phyloP scores from a whole-genome alignment of 1,140 invertebrate species.

The Condylostylus longicornis region DNA sequence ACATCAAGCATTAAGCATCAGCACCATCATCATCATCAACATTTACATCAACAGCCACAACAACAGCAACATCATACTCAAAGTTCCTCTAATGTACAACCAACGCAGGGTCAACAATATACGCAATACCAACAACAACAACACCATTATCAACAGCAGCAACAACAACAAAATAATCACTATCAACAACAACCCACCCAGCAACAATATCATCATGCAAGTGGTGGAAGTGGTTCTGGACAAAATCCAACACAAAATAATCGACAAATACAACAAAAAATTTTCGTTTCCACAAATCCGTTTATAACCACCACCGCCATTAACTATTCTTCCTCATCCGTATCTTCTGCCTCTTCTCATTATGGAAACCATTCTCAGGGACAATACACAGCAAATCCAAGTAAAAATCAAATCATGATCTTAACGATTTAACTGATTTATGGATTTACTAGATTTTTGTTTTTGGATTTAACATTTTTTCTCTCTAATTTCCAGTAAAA shows the following conservation, averaged over 20 bases:
- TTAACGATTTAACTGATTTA: no score
- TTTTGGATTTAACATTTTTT: no score
- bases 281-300: constrained; percentile 32
- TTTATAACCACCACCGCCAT: constrained; percentile 31
- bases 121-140: constrained; percentile 6
- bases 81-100: neutral
- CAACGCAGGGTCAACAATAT: no score
- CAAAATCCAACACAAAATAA: neutral
- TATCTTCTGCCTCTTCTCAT: neutral
- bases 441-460: no score
- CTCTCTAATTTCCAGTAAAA: neutral
- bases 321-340: constrained; percentile 19
- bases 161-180: constrained; percentile 7
- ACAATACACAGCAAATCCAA: constrained; percentile 1
- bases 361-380: neutral
- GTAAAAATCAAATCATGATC: neutral
- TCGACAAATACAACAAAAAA: constrained; percentile 33
- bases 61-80: constrained; percentile 6
- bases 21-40: constrained; percentile 7
- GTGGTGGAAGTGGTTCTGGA: constrained; percentile 10
- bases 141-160: constrained; percentile 15
- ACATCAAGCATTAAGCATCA: constrained; percentile 11
- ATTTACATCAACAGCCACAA: constrained; percentile 13
- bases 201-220: constrained; percentile 26
- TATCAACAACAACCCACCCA: constrained; percentile 9